These are phyloP conservation scores for Nasonia vitripennis DNA, from an alignment of 1,140 invertebrate genomes.

Conservation along the genomic window DNA sequence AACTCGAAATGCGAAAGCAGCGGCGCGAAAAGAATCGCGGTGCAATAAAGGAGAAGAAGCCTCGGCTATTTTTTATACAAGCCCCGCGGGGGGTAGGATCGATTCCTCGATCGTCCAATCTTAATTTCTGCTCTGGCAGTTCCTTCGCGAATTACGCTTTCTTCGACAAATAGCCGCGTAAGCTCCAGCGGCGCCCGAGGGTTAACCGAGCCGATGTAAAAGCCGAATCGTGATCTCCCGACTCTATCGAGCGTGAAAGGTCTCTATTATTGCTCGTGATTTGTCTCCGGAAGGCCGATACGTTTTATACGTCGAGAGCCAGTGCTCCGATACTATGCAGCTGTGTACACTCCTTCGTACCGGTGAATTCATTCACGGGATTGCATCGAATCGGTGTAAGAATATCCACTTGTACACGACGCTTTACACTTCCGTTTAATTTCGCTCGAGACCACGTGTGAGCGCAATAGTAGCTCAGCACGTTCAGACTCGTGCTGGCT, in stretches of 20 bases:
- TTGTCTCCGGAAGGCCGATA: slow-evolving; percentile 52
- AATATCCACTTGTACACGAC: too few species aligned
- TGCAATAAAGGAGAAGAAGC: background rate
- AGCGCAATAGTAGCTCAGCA: background rate
- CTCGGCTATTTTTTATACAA: slow-evolving; percentile 14
- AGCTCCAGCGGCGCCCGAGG: slow-evolving; percentile 1
- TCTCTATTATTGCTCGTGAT: slow-evolving; percentile 54
- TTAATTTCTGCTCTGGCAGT: slow-evolving; percentile 48
- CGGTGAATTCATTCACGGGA: background rate
- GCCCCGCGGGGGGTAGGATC: background rate
- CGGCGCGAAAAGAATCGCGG: too few species aligned
- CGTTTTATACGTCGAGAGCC: slow-evolving; percentile 18
- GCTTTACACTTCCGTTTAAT: too few species aligned
- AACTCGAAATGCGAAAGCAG: too few species aligned
- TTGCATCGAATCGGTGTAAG: too few species aligned
- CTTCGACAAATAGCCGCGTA: slow-evolving; percentile 38
- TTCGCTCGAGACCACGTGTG: background rate
- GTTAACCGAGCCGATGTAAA: slow-evolving; percentile 46
- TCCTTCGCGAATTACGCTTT: slow-evolving; percentile 34
- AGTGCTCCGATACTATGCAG: background rate
- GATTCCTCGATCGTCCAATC: slow-evolving; percentile 27
- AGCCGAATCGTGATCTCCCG: slow-evolving; percentile 41
- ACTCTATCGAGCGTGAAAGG: slow-evolving; percentile 53
- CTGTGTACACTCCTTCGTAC: background rate
- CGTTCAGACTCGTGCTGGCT: background rate